Conservation (phyloP, 2,797 vertebrate species). For the Limnodromus scolopaceus region DNA sequence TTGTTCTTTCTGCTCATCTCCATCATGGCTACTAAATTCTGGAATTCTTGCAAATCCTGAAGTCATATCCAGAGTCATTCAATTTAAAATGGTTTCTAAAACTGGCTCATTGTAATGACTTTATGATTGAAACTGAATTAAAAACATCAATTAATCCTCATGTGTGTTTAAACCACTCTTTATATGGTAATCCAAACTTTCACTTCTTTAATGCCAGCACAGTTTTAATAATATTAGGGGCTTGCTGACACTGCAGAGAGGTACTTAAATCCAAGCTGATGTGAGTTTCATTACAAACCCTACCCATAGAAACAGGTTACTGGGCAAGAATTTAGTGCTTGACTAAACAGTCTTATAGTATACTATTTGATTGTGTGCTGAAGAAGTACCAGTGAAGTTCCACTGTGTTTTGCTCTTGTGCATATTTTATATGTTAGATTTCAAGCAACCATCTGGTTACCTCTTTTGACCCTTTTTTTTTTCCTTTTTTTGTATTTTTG, state of each 20-base stretch:
- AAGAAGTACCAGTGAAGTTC: not conserved
- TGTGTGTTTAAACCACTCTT: not conserved
- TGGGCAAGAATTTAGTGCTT: not conserved
- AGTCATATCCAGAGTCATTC: not conserved
- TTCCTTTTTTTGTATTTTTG: not conserved
- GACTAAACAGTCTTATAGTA: not conserved
- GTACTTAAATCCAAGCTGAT: conserved; percentile 1
- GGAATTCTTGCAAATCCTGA: not conserved
- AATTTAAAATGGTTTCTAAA: not conserved
- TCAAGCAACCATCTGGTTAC: not conserved
- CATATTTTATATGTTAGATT: not conserved
- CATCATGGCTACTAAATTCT: not conserved
- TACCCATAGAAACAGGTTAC: not conserved
- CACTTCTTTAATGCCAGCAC: not conserved
- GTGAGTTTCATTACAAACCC: not conserved
- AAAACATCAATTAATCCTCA: not conserved
- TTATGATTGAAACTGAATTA: not conserved
- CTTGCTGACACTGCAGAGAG: not conserved
- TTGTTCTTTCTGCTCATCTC: not conserved
- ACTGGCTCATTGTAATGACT: not conserved
- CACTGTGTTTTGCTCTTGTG: not conserved
- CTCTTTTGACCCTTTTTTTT: not conserved
- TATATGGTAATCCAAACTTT: not conserved
- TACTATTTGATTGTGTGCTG: not conserved
- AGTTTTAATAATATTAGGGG: not conserved